Conservation (phyloP, 2,888 invertebrate genomes). For the Nephrocerus scutellatus region DNA sequence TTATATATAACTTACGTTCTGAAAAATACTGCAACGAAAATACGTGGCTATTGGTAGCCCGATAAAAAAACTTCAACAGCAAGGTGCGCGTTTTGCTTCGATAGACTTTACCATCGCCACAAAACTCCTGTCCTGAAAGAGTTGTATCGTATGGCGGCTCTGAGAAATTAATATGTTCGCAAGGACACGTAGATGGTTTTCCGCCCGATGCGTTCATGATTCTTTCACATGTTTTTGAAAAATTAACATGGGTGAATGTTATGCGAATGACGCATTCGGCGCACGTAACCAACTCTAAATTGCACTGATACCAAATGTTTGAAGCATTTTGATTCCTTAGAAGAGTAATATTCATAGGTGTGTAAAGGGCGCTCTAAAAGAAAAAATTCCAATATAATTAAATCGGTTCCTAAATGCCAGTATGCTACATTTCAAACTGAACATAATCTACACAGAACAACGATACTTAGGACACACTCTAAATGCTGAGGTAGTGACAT, state of each 20-base stretch:
- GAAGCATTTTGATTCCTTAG: slow-evolving; percentile 29
- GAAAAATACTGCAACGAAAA: slow-evolving; percentile 59
- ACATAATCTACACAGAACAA: too few relatives aligned
- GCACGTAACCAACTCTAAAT: slow-evolving; percentile 61
- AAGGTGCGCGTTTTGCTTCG: slow-evolving; percentile 56
- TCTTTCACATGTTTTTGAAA: slow-evolving; percentile 40
- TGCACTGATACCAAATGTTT: slow-evolving; percentile 53
- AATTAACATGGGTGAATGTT: slow-evolving; percentile 42
- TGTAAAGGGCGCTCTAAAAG: slow-evolving; percentile 32
- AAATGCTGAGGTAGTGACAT: slow-evolving; percentile 43
- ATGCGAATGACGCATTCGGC: slow-evolving; percentile 57
- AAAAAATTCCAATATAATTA: too few relatives aligned
- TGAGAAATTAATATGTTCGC: slow-evolving; percentile 59
- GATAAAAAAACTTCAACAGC: slow-evolving; percentile 55
- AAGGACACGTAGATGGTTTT: slow-evolving; percentile 46
- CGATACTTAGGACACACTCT: slow-evolving; percentile 37
- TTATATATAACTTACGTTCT: slow-evolving; percentile 50
- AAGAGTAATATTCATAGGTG: slow-evolving; percentile 23
- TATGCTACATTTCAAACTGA: too few relatives aligned
- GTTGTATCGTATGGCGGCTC: slow-evolving; percentile 59
- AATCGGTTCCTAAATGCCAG: too few relatives aligned
- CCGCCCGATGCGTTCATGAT: slow-evolving; percentile 32
- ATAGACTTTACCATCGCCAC: slow-evolving; percentile 52
- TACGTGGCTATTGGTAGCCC: slow-evolving; percentile 53
- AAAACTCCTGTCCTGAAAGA: slow-evolving; percentile 55